Evolutionary conservation across 1,140 invertebrate species (phyloP).

Genomic region (Drosophila nikananu): DNA sequence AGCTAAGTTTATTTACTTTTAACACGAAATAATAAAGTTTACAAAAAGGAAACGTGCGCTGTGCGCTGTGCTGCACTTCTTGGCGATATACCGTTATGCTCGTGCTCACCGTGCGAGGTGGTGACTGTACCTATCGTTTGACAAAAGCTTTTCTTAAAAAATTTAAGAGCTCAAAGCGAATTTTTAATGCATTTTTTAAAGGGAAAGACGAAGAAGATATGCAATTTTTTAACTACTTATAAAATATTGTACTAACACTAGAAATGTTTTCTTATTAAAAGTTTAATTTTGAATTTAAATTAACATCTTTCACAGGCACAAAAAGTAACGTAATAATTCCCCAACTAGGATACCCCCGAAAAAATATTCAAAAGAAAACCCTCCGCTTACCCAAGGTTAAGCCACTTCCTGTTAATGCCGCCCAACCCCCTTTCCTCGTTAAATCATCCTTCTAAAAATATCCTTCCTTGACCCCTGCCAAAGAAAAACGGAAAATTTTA

Average conservation of each 20-base stretch:
- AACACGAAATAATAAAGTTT: conserved; percentile 83
- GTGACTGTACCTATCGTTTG: conserved; percentile 46
- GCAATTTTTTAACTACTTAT: not conserved
- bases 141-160: conserved; percentile 30
- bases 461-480: conserved; percentile 16
- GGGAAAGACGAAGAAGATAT: not conserved
- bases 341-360: not conserved
- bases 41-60: conserved; percentile 78
- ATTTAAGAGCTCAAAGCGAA: conserved; percentile 56
- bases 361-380: not conserved
- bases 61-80: conserved; percentile 62
- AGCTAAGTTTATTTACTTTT: conserved; percentile 81
- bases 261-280: not conserved
- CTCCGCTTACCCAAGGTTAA: not conserved
- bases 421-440: not conserved
- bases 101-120: conserved; percentile 25
- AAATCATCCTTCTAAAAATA: conserved; percentile 12
- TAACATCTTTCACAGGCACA: not conserved
- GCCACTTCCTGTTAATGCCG: conserved; percentile 3
- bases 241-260: not conserved
- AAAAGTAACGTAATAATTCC: not conserved
- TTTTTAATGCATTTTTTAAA: conserved; percentile 10
- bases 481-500: conserved; percentile 24
- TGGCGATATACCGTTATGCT: conserved; percentile 25
- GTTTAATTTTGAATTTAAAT: not conserved